Conservation (phyloP, 2,888 invertebrate genomes). For the Apodemia zela region DNA sequence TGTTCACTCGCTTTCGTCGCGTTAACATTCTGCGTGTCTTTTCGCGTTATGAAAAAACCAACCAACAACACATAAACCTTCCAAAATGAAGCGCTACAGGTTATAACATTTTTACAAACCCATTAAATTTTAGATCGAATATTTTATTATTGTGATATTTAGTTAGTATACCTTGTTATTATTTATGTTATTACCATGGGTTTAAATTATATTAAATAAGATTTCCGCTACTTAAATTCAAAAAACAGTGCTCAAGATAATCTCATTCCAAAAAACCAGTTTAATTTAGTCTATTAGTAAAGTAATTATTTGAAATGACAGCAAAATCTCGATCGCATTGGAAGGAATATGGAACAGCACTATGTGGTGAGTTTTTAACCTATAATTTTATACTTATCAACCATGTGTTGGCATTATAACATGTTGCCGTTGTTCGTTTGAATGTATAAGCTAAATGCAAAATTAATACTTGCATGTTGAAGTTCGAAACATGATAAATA, state of each 20-base stretch:
- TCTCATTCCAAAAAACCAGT: conserved; percentile 76
- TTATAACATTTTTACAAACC: conserved; percentile 74
- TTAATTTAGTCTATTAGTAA: conserved; percentile 50
- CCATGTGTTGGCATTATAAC: conserved; percentile 48
- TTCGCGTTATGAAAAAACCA: conserved; percentile 72
- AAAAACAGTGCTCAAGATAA: conserved; percentile 75
- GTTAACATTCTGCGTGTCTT: conserved; percentile 57
- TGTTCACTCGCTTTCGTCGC: conserved; percentile 67
- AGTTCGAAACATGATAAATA: background rate
- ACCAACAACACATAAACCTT: conserved; percentile 77
- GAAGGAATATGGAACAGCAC: conserved; percentile 80
- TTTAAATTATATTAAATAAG: conserved; percentile 67
- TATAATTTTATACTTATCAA: conserved; percentile 43
- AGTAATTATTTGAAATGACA: conserved; percentile 60
- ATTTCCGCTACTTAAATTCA: conserved; percentile 46
- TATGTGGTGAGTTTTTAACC: conserved; percentile 78
- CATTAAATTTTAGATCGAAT: conserved; percentile 74
- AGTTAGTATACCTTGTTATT: conserved; percentile 71
- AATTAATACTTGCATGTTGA: background rate
- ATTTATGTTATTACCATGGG: conserved; percentile 69
- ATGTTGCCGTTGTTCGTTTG: background rate
- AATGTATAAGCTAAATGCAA: no score
- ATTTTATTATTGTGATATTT: conserved; percentile 78
- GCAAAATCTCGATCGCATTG: conserved; percentile 78
- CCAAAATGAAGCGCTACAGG: conserved; percentile 79